phyloP scores from a whole-genome alignment of 1,140 invertebrate genomes.

The Ceratoteleas bidentatus region DNA sequence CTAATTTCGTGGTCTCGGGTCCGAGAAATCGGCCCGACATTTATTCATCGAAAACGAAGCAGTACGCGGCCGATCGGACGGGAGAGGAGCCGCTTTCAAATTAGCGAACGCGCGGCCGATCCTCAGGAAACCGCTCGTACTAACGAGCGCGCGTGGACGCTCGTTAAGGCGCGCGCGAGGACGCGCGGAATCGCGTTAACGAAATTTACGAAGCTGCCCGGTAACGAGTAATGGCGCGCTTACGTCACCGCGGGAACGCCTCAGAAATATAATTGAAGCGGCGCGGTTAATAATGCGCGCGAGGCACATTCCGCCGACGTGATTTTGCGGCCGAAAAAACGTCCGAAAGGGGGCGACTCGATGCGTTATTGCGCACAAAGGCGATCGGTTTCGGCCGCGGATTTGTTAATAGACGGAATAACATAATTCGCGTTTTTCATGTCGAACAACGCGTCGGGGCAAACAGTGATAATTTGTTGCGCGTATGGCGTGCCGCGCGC shows the following conservation, averaged over 20 bases:
- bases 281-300: slow-evolving; percentile 42
- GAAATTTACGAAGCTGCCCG: slow-evolving; percentile 73
- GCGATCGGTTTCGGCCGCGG: too few relatives aligned
- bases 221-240: slow-evolving; percentile 71
- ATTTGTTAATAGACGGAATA: too few relatives aligned
- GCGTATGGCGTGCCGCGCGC: not conserved
- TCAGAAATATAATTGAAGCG: slow-evolving; percentile 56
- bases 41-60: slow-evolving; percentile 59
- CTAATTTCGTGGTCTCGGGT: slow-evolving; percentile 53
- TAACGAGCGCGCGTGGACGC: slow-evolving; percentile 72
- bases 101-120: slow-evolving; percentile 64
- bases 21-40: slow-evolving; percentile 63
- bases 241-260: slow-evolving; percentile 62
- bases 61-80: slow-evolving; percentile 52
- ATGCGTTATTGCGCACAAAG: too few relatives aligned
- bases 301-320: slow-evolving; percentile 22
- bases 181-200: slow-evolving; percentile 69
- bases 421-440: too few relatives aligned
- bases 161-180: slow-evolving; percentile 72
- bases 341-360: too few relatives aligned
- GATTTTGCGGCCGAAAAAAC: slow-evolving; percentile 12
- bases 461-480: too few relatives aligned
- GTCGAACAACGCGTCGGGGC: too few relatives aligned
- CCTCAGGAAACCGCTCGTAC: slow-evolving; percentile 64
- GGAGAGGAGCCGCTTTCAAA: slow-evolving; percentile 67